A percentile compares a stretch with the other conserved stretches of the same genome.
phyloP scores from a whole-genome alignment of 2,888 invertebrate genomes.

The Ashinkailepas kermadecensis region DNA sequence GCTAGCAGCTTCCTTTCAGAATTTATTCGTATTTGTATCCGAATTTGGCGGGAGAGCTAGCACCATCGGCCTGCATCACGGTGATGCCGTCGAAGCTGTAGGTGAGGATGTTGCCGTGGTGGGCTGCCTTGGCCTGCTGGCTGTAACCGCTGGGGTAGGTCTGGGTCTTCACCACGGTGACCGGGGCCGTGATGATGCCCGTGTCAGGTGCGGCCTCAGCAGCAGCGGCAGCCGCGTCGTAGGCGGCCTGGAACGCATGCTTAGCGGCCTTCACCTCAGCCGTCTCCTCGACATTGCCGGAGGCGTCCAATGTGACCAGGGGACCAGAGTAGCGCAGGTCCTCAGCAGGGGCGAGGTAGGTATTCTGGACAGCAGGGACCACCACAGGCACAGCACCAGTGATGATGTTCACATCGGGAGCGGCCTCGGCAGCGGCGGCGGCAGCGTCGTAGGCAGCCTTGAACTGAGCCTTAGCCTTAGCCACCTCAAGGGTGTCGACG shows the following conservation, averaged over 20 bases:
- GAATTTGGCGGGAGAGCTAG: neutral
- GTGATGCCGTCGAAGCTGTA: neutral
- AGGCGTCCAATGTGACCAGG: too few species aligned
- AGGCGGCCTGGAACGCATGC: conserved; percentile 30
- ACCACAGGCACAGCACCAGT: too few species aligned
- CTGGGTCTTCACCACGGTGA: neutral
- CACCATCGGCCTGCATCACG: neutral
- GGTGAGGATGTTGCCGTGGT: neutral
- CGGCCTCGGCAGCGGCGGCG: neutral
- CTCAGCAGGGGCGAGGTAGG: too few species aligned
- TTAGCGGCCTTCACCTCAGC: neutral
- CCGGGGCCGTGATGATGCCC: neutral
- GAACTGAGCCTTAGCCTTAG: neutral
- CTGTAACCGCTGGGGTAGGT: neutral
- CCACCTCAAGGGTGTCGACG: neutral
- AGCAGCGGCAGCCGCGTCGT: too few species aligned
- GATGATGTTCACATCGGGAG: too few species aligned
- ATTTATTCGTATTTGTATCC: neutral
- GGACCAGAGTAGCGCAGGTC: too few species aligned
- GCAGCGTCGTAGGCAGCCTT: neutral
- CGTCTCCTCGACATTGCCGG: too few species aligned
- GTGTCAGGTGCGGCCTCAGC: too few species aligned
- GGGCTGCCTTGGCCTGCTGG: neutral
- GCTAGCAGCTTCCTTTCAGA: neutral
- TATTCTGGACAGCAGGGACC: too few species aligned